Conservation (phyloP, 1,140 invertebrate species). For the Drosophila subpulchrella region DNA sequence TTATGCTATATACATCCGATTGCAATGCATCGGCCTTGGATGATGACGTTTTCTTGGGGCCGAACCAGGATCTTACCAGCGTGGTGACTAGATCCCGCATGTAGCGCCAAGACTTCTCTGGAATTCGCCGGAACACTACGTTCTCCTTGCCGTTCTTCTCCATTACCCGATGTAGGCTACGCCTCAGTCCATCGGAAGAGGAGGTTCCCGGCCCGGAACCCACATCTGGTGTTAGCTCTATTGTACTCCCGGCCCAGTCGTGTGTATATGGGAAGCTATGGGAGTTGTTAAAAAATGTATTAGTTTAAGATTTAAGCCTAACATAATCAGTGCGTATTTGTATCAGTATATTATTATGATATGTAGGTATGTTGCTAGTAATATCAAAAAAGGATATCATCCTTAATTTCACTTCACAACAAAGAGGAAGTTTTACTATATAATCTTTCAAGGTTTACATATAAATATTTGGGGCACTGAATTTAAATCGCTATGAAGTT, state of each 20-base stretch:
- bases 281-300: neutral
- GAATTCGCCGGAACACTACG: slow-evolving; percentile 84
- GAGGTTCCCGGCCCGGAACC: slow-evolving; percentile 5
- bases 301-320: no score
- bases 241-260: slow-evolving; percentile 80
- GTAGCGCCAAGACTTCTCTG: slow-evolving; percentile 86
- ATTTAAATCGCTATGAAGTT: no score
- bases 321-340: neutral
- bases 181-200: slow-evolving; percentile 43
- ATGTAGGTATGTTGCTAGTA: no score
- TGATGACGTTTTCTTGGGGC: slow-evolving; percentile 36
- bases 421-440: no score
- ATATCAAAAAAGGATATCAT: no score
- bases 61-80: slow-evolving; percentile 85
- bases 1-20: slow-evolving; percentile 74
- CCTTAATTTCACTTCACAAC: no score
- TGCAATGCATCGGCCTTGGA: slow-evolving; percentile 17
- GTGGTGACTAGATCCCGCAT: slow-evolving; percentile 87
- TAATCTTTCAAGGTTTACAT: no score
- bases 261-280: slow-evolving; percentile 67
- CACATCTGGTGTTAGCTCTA: slow-evolving; percentile 66
- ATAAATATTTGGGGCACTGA: no score
- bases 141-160: slow-evolving; percentile 80
- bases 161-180: slow-evolving; percentile 74
- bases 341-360: no score